Evolutionary conservation across 2,797 vertebrate genomes (phyloP).

Genomic region (Poeciliopsis gracilis): DNA sequence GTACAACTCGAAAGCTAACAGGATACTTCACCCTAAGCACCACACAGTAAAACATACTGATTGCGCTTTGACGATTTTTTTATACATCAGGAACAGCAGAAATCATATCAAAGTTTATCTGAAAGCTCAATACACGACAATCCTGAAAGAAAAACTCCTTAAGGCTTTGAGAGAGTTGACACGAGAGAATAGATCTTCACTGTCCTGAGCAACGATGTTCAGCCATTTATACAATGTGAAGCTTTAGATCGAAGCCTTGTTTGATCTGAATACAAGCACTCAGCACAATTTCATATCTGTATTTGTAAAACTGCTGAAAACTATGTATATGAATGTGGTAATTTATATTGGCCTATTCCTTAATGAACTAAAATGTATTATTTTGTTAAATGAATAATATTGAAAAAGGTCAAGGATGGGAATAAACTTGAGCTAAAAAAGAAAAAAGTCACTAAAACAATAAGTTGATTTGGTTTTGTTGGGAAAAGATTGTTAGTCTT

Average conservation of each 20-base stretch:
- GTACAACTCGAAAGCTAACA: neutral
- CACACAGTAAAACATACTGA: neutral
- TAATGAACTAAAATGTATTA: neutral
- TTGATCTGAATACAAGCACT: neutral
- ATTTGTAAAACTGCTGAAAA: neutral
- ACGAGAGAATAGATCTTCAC: neutral
- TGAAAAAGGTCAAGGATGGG: too few relatives aligned
- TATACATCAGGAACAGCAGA: too few relatives aligned
- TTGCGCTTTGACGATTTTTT: neutral
- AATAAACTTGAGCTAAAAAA: too few relatives aligned
- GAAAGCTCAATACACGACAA: too few relatives aligned
- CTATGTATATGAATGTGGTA: too few relatives aligned
- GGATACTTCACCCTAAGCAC: neutral
- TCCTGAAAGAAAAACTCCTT: too few relatives aligned
- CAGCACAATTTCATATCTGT: neutral
- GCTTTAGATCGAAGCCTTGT: neutral
- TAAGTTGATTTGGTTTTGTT: too few relatives aligned
- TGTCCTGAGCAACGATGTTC: neutral
- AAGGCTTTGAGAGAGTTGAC: neutral
- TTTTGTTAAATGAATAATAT: too few relatives aligned
- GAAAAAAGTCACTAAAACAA: too few relatives aligned
- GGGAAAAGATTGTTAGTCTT: too few relatives aligned
- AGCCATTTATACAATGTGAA: neutral
- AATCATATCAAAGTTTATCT: too few relatives aligned
- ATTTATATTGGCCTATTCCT: too few relatives aligned